phyloP scores from a whole-genome alignment of 2,113 vertebrate genomes.

The Albula glossodonta region DNA sequence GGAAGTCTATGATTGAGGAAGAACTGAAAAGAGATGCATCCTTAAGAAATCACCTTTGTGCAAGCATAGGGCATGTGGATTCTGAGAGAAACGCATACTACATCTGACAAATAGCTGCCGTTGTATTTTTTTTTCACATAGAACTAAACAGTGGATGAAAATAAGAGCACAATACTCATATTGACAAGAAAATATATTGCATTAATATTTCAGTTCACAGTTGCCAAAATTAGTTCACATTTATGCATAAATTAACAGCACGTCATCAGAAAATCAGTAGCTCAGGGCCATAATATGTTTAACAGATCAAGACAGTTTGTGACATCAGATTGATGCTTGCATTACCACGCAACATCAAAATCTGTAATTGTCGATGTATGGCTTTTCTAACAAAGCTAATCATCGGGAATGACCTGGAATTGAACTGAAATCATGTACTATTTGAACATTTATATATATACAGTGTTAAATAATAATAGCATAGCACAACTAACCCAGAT shows the following conservation, averaged over 20 bases:
- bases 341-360: constrained; percentile 35
- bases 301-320: constrained; percentile 54
- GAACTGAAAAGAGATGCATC: too few species aligned
- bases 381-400: constrained; percentile 30
- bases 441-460: not conserved
- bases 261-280: constrained; percentile 62
- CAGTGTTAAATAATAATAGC: too few species aligned
- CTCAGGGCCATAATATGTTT: constrained; percentile 62
- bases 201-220: constrained; percentile 66
- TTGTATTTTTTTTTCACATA: constrained; percentile 65
- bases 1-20: too few species aligned
- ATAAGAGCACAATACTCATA: constrained; percentile 67
- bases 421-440: not conserved
- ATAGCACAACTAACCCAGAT: too few species aligned
- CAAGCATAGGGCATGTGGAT: too few species aligned
- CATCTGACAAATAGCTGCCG: too few species aligned
- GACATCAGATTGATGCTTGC: constrained; percentile 65
- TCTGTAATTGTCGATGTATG: constrained; percentile 23
- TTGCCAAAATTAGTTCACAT: constrained; percentile 71
- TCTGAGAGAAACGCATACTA: too few species aligned
- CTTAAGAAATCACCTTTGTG: too few species aligned
- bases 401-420: not conserved
- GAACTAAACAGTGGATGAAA: constrained; percentile 66
- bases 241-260: constrained; percentile 69
- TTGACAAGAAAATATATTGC: constrained; percentile 69